Evolutionary conservation across 2,797 vertebrate species (phyloP).

Genomic region (Lagodon rhomboides): DNA sequence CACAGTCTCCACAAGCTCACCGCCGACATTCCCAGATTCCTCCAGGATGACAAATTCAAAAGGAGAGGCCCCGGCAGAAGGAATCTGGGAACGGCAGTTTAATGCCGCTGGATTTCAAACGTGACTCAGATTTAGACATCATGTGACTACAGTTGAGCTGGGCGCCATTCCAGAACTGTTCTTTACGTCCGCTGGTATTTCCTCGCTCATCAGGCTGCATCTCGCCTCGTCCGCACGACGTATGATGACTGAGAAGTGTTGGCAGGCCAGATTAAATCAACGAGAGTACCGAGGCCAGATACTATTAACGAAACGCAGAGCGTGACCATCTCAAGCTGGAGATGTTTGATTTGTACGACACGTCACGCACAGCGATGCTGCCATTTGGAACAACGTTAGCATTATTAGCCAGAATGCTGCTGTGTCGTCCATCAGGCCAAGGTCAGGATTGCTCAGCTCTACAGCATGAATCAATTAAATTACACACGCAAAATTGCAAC

Average conservation of each 20-base stretch:
- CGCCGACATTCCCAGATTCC: constrained; percentile 72
- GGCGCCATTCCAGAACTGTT: constrained; percentile 55
- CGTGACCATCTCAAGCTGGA: background rate
- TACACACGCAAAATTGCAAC: background rate
- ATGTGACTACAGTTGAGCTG: constrained; percentile 58
- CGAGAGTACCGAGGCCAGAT: constrained; percentile 9
- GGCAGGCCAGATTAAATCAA: constrained; percentile 25
- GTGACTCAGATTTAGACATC: constrained; percentile 70
- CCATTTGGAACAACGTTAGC: constrained; percentile 48
- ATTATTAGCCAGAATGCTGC: constrained; percentile 28
- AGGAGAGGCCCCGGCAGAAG: constrained; percentile 61
- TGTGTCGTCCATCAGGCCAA: constrained; percentile 28
- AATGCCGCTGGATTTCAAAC: constrained; percentile 57
- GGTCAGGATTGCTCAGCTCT: constrained; percentile 8
- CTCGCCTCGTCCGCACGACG: constrained; percentile 28
- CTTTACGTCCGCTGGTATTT: constrained; percentile 51
- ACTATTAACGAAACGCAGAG: constrained; percentile 29
- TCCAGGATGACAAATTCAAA: constrained; percentile 62
- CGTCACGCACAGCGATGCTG: constrained; percentile 10
- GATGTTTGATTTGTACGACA: constrained; percentile 35
- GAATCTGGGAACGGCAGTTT: constrained; percentile 64
- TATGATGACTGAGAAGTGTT: constrained; percentile 41
- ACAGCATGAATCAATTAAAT: background rate
- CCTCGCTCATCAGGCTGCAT: constrained; percentile 20
- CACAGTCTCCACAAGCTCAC: constrained; percentile 31